These are phyloP conservation scores for Eupithecia vulgata DNA, from an alignment of 2,888 invertebrate species.

Conservation along the genomic window DNA sequence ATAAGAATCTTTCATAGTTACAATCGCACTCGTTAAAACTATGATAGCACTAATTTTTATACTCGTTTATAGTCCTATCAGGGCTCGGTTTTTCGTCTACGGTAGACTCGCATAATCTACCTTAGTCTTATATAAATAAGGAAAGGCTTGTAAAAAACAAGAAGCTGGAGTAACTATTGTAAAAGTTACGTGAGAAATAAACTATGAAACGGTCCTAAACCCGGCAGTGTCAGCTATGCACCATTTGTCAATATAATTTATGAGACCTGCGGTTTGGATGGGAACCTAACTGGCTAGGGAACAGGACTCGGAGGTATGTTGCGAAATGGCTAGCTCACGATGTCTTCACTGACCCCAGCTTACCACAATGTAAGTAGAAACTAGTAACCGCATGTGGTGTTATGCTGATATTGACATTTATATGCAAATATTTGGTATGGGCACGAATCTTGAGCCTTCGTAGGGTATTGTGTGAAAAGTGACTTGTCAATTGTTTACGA, in stretches of 20 bases:
- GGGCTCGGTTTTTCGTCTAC: no score
- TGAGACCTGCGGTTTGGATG: slow-evolving; percentile 58
- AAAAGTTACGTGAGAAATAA: slow-evolving; percentile 16
- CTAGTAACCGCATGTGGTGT: slow-evolving; percentile 13
- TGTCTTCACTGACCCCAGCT: slow-evolving; percentile 62
- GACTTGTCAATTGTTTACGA: neutral
- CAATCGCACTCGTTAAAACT: no score
- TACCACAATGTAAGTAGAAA: slow-evolving; percentile 47
- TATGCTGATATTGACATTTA: slow-evolving; percentile 15
- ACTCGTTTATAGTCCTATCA: no score
- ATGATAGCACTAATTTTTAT: no score
- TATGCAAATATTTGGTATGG: slow-evolving; percentile 7
- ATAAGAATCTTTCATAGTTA: no score
- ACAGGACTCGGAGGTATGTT: slow-evolving; percentile 48
- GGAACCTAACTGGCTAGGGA: slow-evolving; percentile 48
- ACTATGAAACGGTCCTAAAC: slow-evolving; percentile 27
- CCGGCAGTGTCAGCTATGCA: slow-evolving; percentile 38
- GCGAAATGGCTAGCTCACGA: slow-evolving; percentile 74
- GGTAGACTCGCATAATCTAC: no score
- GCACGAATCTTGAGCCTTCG: neutral
- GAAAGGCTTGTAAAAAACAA: neutral
- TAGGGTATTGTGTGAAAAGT: neutral
- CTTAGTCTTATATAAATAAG: no score
- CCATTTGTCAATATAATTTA: slow-evolving; percentile 74
- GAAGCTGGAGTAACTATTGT: slow-evolving; percentile 5